These are phyloP conservation scores for Limanda limanda DNA, from an alignment of 2,113 vertebrate genomes.

Conservation along the genomic window DNA sequence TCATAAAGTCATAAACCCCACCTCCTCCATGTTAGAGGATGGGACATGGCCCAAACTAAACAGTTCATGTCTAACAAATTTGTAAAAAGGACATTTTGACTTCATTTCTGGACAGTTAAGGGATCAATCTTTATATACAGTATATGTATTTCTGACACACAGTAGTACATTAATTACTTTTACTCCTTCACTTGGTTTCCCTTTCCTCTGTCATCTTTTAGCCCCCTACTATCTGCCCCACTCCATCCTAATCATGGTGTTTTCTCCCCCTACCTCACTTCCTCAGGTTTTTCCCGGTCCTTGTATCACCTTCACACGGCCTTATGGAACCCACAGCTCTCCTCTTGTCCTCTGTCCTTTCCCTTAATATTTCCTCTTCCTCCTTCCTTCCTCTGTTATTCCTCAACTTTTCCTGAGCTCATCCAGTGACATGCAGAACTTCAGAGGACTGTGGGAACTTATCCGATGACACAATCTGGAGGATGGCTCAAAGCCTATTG, in stretches of 20 bases:
- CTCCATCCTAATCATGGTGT: neutral
- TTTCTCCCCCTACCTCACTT: neutral
- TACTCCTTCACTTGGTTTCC: neutral
- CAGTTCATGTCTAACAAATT: too few relatives aligned
- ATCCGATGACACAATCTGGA: slow-evolving; percentile 35
- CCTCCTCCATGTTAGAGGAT: too few relatives aligned
- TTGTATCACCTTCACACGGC: neutral
- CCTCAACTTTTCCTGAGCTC: slow-evolving; percentile 4
- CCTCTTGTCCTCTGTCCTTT: neutral
- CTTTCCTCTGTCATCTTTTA: neutral
- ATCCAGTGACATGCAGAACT: neutral
- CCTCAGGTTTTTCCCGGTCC: neutral
- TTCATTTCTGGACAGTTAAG: too few relatives aligned
- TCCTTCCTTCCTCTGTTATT: neutral
- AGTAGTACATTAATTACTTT: neutral
- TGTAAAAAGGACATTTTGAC: too few relatives aligned
- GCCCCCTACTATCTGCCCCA: neutral
- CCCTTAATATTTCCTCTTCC: neutral
- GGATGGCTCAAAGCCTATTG: slow-evolving; percentile 22
- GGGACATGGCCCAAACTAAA: too few relatives aligned
- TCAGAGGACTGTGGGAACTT: slow-evolving; percentile 1
- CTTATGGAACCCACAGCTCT: neutral
- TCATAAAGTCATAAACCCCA: too few relatives aligned
- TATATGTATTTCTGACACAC: neutral
- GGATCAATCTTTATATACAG: too few relatives aligned